A percentile compares a stretch with the other conserved stretches of the same genome.
Conservation (phyloP, 1,140 invertebrate genomes). For the Drosophila nigrodunni region DNA sequence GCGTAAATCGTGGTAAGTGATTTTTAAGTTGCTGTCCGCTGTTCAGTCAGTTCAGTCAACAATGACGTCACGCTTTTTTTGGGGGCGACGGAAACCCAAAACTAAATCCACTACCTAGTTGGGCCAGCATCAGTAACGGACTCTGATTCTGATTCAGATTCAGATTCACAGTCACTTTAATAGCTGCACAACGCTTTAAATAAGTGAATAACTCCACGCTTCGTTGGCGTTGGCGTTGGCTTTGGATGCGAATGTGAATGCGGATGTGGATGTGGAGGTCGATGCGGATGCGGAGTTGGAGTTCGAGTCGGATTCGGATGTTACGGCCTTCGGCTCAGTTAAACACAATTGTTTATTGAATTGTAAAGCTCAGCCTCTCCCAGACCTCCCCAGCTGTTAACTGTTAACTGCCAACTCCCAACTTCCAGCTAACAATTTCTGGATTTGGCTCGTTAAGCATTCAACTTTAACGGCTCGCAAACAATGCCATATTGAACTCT, state of each 20-base stretch:
- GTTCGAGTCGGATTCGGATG: constrained; percentile 33
- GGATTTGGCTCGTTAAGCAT: constrained; percentile 74
- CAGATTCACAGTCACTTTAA: background rate
- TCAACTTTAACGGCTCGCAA: constrained; percentile 73
- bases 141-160: background rate
- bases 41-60: constrained; percentile 34
- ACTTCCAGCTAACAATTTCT: constrained; percentile 61
- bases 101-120: constrained; percentile 48
- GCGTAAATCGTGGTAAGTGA: constrained; percentile 79
- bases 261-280: background rate
- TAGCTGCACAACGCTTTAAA: constrained; percentile 19
- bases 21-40: constrained; percentile 74
- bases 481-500: constrained; percentile 58
- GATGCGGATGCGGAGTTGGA: background rate
- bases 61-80: constrained; percentile 64
- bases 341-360: constrained; percentile 83
- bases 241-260: background rate
- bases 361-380: constrained; percentile 63
- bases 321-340: constrained; percentile 68
- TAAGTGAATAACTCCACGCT: constrained; percentile 58
- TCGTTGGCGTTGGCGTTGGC: constrained; percentile 40
- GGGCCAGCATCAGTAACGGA: constrained; percentile 20
- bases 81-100: constrained; percentile 10
- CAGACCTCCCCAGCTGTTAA: constrained; percentile 11
- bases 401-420: background rate